Base-by-base conservation (phyloP, 2,797 vertebrate species). In the Micromesistius poutassou region DNA sequence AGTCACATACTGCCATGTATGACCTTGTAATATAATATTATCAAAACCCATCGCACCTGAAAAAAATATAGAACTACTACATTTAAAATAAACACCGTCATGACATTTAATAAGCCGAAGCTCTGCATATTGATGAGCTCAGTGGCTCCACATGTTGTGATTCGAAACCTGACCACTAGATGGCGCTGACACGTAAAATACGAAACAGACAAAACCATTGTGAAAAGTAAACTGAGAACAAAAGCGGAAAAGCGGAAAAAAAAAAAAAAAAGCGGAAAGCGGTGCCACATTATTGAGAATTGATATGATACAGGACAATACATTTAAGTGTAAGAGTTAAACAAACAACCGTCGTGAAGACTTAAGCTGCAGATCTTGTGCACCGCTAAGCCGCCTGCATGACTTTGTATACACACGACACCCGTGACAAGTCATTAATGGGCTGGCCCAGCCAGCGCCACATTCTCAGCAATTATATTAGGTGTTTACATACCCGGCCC, bases 401-500 rank as follows among this genome's bases (percentile, higher is more conserved):
- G 80, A 85, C 81, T 82, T 83, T 72, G 78, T 78, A 1, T 30
- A 62, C 36, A 66, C 75, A 40, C 38, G 79, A 33, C 38, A 35
- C 71, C 42, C 33, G 76, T n/a, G 31, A 70, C 78, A 80, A 74
- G 82, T 75, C 80, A 74, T 73, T 19, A 72, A 84, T 81, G 62
- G 77, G 81, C 86, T 77, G 82, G 77, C 82, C 66, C 30, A 4
- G 38, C 5, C 35, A 74, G 78, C 12, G 77, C 76, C 25, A 77
- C 77, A 77, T 86, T 82, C 85, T 88, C 25, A 77, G 75, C 80
- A 84, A 78, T 83, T 73, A 79, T 82, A 73, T 46, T 55, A 71
- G 78, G 87, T 83, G 90, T 87, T 91, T 83, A 91, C 87, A 66
- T 36, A 76, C n/a, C 4, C n/a, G 36, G 75, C 79, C 78, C 71